Evolutionary conservation across 1,140 invertebrate genomes (phyloP).

Genomic region (Orchesella cincta): DNA sequence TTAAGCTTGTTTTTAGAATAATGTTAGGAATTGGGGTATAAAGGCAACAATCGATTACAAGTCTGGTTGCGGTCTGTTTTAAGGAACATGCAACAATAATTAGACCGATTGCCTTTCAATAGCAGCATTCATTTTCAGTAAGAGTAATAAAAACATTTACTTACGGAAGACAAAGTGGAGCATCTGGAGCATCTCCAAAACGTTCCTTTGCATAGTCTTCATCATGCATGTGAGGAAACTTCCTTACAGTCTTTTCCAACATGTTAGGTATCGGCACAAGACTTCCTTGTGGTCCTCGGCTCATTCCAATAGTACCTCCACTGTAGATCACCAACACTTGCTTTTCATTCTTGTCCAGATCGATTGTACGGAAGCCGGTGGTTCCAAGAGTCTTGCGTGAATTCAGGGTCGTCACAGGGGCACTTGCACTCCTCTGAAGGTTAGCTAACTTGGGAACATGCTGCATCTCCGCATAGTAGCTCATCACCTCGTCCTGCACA

Average conservation of each 20-base stretch:
- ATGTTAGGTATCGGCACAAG: constrained; percentile 58
- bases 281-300: constrained; percentile 68
- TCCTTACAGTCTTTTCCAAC: constrained; percentile 57
- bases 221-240: constrained; percentile 67
- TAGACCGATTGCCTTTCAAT: too few relatives aligned
- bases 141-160: constrained; percentile 52
- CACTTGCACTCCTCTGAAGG: neutral
- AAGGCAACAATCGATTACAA: too few relatives aligned
- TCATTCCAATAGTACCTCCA: constrained; percentile 87
- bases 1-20: too few relatives aligned
- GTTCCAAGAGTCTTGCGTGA: neutral
- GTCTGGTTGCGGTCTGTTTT: too few relatives aligned
- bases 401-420: neutral
- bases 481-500: constrained; percentile 12
- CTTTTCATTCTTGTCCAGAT: constrained; percentile 56
- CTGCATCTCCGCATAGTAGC: neutral
- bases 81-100: too few relatives aligned
- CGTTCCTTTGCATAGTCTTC: constrained; percentile 62
- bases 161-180: constrained; percentile 69
- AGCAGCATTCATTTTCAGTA: too few relatives aligned
- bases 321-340: constrained; percentile 79
- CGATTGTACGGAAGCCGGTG: constrained; percentile 11
- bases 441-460: neutral
- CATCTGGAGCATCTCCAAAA: constrained; percentile 56
- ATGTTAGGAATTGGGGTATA: too few relatives aligned